Base-by-base conservation (phyloP, 2,888 invertebrate genomes). In the Adineta ricciae region DNA sequence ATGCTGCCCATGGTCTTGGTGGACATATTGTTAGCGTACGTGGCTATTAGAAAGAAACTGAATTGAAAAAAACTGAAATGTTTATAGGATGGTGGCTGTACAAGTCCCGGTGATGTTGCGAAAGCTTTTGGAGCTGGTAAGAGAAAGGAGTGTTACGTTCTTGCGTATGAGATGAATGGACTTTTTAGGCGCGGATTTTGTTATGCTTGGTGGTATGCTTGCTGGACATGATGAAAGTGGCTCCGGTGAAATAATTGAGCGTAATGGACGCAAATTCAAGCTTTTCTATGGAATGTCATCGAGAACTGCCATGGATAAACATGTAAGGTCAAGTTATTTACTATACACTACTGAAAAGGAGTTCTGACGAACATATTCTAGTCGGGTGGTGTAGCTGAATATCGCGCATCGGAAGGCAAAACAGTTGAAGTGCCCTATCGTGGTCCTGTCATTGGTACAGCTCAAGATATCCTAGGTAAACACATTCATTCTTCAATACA, bases 221-320 rank as follows among this genome's bases (percentile, higher is more conserved):
- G 95, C 96, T 0, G 96, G 95, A 0, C 96, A 96, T 90, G 96
- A 96, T 89, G 94, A 86, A 78, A 90, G 96, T 91, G 95, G 94
- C 87, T 95, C 94, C 0, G 96, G 96, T 0, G 96, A 96, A 41
- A 88, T 91, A n/a, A 91, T 95, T 72, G 93, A 93, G 87, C 93
- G 93, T 54, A 93, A 94, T 88, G 95, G 95, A 0, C 93, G 93
- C 89, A 94, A 94, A 90, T 93, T 93, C 87, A 96, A 96, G 91
- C 91, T 94, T 86, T 96, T 96, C 91, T 96, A 96, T 89, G 96
- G 96, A 36, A 96, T 96, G 96, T 94, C 95, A 36, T 95, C 95
- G 0, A 93, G 92, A 8, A 95, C 95, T 0, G 96, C 96, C 21
- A 96, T 96, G 96, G 91, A 94, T 89, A 96, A 95, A 46, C 83